These are phyloP conservation scores for Triplophysa dalaica DNA, from an alignment of 2,113 vertebrate species.

Conservation along the genomic window DNA sequence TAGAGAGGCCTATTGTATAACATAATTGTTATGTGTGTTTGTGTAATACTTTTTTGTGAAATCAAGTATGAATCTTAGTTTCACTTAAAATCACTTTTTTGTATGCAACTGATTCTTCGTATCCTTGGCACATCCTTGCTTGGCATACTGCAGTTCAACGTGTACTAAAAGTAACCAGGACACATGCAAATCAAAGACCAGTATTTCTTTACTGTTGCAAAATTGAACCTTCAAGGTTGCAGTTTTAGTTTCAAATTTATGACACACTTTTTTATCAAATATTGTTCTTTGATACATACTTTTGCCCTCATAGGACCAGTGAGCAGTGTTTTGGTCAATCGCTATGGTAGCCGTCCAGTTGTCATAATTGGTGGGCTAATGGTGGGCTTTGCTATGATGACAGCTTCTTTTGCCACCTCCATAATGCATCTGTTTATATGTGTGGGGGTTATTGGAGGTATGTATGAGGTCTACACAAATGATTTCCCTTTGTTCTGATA, in stretches of 20 bases:
- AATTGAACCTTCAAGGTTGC: not conserved
- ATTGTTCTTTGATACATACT: not conserved
- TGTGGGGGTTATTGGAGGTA: constrained; percentile 80
- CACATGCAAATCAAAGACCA: constrained; percentile 5
- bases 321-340: constrained; percentile 80
- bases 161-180: not conserved
- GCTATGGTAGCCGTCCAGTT: constrained; percentile 81
- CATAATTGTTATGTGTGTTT: constrained; percentile 49
- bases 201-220: constrained; percentile 5
- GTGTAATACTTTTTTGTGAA: constrained; percentile 27
- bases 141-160: not conserved
- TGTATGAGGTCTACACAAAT: not conserved
- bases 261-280: not conserved
- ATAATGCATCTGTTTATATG: constrained; percentile 83
- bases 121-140: not conserved
- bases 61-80: too few species aligned
- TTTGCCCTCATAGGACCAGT: constrained; percentile 71
- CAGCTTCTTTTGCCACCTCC: constrained; percentile 75
- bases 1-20: too few species aligned
- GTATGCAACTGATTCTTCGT: not conserved
- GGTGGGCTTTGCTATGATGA: constrained; percentile 74
- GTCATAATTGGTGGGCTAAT: constrained; percentile 78
- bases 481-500: too few species aligned
- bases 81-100: not conserved
- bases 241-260: not conserved